These are phyloP conservation scores for Caenorhabditis parvicauda DNA, from an alignment of 2,888 invertebrate species.

Conservation along the genomic window DNA sequence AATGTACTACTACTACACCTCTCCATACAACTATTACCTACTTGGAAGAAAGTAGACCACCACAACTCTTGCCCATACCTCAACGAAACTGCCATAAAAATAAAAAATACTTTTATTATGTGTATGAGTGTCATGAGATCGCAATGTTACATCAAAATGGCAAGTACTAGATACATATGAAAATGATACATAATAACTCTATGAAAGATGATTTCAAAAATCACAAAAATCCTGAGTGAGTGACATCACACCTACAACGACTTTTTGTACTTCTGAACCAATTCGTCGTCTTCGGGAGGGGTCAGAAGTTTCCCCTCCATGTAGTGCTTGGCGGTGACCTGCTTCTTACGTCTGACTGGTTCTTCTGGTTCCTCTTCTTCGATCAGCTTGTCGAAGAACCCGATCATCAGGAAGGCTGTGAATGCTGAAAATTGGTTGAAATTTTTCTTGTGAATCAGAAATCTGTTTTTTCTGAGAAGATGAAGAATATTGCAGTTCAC, in stretches of 20 bases:
- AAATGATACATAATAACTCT: too few relatives aligned
- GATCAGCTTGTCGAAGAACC: conserved; percentile 3
- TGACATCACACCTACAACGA: too few relatives aligned
- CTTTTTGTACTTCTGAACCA: conserved; percentile 23
- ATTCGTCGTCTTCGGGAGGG: conserved; percentile 23
- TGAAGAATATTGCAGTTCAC: too few relatives aligned
- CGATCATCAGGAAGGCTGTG: conserved; percentile 18
- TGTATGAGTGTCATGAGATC: not conserved
- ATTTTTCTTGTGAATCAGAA: too few relatives aligned
- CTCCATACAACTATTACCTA: conserved; percentile 28
- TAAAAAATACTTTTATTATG: too few relatives aligned
- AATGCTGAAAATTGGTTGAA: conserved; percentile 11
- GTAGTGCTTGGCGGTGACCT: conserved; percentile 21
- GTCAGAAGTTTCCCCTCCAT: conserved; percentile 24
- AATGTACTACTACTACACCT: conserved; percentile 30
- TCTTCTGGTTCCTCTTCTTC: not conserved
- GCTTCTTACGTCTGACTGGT: conserved; percentile 3
- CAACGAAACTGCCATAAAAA: not conserved
- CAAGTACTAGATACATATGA: too few relatives aligned
- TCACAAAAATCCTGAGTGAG: too few relatives aligned
- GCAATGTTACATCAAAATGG: not conserved
- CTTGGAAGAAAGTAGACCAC: conserved; percentile 30
- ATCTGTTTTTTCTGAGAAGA: too few relatives aligned
- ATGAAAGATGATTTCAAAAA: too few relatives aligned
- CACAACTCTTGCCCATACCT: conserved; percentile 1